Percentiles rank a stretch among this genome's conserved stretches.
phyloP scores from a whole-genome alignment of 1,140 invertebrate species.

The Battus philenor region DNA sequence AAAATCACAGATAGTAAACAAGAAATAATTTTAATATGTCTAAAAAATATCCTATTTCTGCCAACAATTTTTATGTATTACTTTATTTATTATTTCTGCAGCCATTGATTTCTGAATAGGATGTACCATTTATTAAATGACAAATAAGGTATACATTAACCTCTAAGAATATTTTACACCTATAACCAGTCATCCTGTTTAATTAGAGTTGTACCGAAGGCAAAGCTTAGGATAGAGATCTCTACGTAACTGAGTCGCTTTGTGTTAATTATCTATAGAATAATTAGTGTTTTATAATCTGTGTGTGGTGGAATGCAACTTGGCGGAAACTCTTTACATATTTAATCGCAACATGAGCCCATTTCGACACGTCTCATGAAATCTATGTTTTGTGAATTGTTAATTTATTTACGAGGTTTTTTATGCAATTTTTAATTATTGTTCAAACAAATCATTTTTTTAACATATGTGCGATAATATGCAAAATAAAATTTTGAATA shows the following conservation, averaged over 20 bases:
- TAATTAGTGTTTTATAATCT: constrained; percentile 13
- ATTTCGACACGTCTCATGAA: background rate
- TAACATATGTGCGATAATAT: background rate
- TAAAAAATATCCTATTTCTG: too few species aligned
- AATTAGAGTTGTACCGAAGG: too few species aligned
- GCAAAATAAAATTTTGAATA: background rate
- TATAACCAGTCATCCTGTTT: too few species aligned
- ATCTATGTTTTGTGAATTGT: background rate
- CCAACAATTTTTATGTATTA: too few species aligned
- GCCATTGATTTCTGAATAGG: too few species aligned
- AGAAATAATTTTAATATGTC: too few species aligned
- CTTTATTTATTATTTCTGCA: too few species aligned
- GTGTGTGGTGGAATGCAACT: background rate
- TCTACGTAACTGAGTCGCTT: background rate
- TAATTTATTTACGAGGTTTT: background rate
- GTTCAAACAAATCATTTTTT: background rate
- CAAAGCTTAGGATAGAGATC: too few species aligned
- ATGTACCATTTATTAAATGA: too few species aligned
- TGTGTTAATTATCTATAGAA: constrained; percentile 10
- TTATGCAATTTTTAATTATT: background rate
- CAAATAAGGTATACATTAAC: too few species aligned
- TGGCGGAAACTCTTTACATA: constrained; percentile 1
- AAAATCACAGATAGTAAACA: too few species aligned
- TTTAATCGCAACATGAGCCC: background rate
- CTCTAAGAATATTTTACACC: too few species aligned